A percentile compares a stretch with the other conserved stretches of the same genome.
These are phyloP conservation scores for Dromaius novaehollandiae DNA, from an alignment of 2,113 vertebrate species.

Conservation along the genomic window DNA sequence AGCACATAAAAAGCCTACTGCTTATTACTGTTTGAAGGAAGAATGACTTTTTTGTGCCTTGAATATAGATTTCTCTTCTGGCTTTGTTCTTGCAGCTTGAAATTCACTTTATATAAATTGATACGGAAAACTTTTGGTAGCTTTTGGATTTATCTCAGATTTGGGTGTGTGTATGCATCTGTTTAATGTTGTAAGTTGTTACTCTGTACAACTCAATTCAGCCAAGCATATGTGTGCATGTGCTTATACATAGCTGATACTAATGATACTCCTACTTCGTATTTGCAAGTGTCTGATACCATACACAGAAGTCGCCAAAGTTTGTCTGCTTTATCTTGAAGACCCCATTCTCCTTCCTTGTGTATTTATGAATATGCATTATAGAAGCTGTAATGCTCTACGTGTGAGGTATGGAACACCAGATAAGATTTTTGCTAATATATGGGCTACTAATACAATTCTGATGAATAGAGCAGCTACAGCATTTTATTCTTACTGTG, in stretches of 20 bases:
- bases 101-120: background rate
- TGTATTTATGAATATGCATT: background rate
- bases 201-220: background rate
- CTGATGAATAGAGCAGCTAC: background rate
- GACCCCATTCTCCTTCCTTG: background rate
- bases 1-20: background rate
- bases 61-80: background rate
- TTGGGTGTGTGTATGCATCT: background rate
- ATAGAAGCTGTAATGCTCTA: fast-evolving
- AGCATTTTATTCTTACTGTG: background rate
- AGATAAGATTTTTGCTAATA: background rate
- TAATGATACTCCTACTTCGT: background rate
- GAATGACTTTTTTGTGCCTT: background rate
- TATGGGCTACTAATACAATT: background rate
- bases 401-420: background rate
- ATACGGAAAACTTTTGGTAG: background rate
- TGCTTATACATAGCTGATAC: background rate
- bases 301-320: background rate
- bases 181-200: background rate
- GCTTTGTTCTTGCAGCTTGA: background rate
- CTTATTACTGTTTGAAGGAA: background rate
- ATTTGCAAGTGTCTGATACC: background rate
- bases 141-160: background rate
- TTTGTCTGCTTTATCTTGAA: background rate
- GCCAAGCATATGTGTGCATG: background rate